A percentile compares a stretch with the other conserved stretches of the same genome.
Evolutionary conservation across 2,888 invertebrate species (phyloP).

Genomic region (Tortrix viridana): DNA sequence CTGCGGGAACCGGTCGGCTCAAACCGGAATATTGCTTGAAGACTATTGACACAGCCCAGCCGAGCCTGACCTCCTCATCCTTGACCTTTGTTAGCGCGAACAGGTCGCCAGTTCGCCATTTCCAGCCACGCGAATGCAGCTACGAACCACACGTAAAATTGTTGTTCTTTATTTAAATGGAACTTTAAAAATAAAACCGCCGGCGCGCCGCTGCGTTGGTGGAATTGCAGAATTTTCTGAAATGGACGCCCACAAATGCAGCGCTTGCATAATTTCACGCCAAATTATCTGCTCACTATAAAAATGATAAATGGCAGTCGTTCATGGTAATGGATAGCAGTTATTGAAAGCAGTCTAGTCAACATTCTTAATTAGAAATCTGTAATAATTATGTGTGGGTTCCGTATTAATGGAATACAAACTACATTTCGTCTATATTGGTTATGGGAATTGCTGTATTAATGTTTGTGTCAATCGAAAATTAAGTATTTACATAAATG

Average conservation of each 20-base stretch:
- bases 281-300: constrained; percentile 17
- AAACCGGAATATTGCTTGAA: constrained; percentile 60
- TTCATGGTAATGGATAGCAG: constrained; percentile 38
- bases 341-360: constrained; percentile 37
- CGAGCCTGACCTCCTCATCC: constrained; percentile 47
- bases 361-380: constrained; percentile 45
- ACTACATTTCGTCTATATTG: neutral
- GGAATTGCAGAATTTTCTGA: constrained; percentile 31
- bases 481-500: no score
- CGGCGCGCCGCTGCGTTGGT: constrained; percentile 19
- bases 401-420: neutral
- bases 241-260: constrained; percentile 26
- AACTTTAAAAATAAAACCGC: constrained; percentile 30
- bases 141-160: constrained; percentile 16
- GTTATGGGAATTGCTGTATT: no score
- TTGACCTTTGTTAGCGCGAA: constrained; percentile 31
- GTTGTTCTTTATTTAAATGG: constrained; percentile 33
- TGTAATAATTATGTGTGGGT: constrained; percentile 20
- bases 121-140: constrained; percentile 17
- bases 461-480: no score
- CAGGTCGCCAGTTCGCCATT: constrained; percentile 22
- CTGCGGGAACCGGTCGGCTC: constrained; percentile 69
- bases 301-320: constrained; percentile 37
- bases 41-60: constrained; percentile 53
- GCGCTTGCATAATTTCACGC: constrained; percentile 33